phyloP scores from a whole-genome alignment of 2,888 invertebrate species.

The Chrysomela aeneicollis region DNA sequence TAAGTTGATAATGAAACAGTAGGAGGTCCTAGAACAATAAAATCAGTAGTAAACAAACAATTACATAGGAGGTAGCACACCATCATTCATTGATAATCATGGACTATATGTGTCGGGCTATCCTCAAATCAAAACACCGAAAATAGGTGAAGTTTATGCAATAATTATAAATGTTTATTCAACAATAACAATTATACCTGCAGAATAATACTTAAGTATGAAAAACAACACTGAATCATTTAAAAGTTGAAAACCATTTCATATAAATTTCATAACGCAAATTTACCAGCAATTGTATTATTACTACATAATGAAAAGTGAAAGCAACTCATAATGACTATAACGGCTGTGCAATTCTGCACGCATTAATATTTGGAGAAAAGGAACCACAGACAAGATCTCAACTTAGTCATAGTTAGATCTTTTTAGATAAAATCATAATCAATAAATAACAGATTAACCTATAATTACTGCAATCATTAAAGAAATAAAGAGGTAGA shows the following conservation, averaged over 20 bases:
- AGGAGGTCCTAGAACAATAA: not conserved
- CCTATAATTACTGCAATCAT: not conserved
- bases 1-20: not conserved
- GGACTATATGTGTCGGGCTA: too few species aligned
- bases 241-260: too few species aligned
- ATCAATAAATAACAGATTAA: not conserved
- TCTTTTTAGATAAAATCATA: not conserved
- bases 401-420: too few species aligned
- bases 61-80: not conserved
- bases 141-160: too few species aligned
- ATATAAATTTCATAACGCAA: too few species aligned
- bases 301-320: not conserved
- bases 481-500: not conserved
- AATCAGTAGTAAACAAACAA: not conserved
- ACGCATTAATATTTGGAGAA: not conserved
- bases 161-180: too few species aligned
- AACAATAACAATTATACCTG: too few species aligned
- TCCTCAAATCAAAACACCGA: too few species aligned
- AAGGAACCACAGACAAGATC: not conserved
- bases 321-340: not conserved
- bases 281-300: too few species aligned
- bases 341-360: not conserved
- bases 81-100: too few species aligned
- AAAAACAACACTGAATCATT: too few species aligned
- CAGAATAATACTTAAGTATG: too few species aligned